Percentiles rank a stretch among this genome's conserved stretches.
phyloP scores from a whole-genome alignment of 2,113 vertebrate genomes.

The Saccopteryx bilineata region DNA sequence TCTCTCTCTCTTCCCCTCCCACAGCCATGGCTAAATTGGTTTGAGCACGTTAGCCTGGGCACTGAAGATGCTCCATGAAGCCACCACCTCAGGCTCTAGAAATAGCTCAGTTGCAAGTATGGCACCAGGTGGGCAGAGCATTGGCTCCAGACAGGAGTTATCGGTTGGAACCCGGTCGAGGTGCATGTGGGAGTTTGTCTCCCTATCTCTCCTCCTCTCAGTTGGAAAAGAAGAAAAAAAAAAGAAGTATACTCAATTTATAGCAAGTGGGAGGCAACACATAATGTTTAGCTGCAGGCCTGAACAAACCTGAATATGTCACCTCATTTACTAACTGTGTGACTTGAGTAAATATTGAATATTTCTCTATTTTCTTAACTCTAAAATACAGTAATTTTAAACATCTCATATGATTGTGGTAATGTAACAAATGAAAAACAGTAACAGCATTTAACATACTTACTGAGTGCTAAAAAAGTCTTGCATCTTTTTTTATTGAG shows the following conservation, averaged over 20 bases:
- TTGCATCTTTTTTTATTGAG: background rate
- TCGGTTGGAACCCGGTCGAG: too few relatives aligned
- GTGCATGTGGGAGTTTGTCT: too few relatives aligned
- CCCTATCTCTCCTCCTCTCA: too few relatives aligned
- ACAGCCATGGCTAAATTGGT: too few relatives aligned
- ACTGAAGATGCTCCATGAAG: too few relatives aligned
- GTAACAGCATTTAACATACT: background rate
- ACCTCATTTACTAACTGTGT: accelerated
- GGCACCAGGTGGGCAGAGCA: too few relatives aligned
- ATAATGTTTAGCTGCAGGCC: background rate
- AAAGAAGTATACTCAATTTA: background rate
- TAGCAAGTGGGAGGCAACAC: accelerated
- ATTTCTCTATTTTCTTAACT: background rate
- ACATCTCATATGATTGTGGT: background rate
- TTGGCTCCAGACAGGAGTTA: too few relatives aligned
- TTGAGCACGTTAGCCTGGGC: too few relatives aligned
- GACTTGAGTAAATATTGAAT: background rate
- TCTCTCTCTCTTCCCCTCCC: too few relatives aligned
- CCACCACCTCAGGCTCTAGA: too few relatives aligned
- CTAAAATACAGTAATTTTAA: background rate
- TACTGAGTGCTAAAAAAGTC: background rate
- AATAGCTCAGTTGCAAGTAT: too few relatives aligned
- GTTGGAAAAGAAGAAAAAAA: too few relatives aligned
- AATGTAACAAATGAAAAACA: background rate
- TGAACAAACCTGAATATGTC: background rate